Conservation (phyloP, 2,113 vertebrate genomes). For the Leiothrix lutea region DNA sequence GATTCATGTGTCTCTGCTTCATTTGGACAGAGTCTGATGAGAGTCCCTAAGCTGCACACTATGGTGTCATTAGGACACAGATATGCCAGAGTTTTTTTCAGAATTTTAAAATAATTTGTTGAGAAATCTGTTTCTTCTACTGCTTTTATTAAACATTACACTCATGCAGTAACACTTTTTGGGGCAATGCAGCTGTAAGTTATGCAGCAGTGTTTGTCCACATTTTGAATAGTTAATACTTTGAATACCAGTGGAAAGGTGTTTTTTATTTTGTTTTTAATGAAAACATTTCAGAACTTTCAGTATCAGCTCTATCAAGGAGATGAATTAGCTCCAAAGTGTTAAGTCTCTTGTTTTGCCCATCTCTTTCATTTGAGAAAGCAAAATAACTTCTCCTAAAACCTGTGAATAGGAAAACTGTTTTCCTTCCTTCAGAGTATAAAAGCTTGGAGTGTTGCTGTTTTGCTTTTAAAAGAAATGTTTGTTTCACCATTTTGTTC, state of each 20-base stretch:
- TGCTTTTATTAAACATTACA: neutral
- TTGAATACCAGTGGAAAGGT: neutral
- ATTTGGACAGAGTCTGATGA: neutral
- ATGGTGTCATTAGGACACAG: neutral
- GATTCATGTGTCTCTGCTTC: neutral
- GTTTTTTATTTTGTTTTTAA: neutral
- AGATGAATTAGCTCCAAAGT: neutral
- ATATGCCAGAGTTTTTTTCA: neutral
- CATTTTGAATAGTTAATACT: neutral
- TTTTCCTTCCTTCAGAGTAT: neutral
- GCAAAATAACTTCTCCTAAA: neutral
- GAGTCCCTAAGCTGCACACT: neutral
- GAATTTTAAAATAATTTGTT: neutral
- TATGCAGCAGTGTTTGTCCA: neutral
- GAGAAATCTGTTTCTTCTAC: neutral
- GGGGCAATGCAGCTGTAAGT: neutral
- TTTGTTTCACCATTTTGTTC: neutral
- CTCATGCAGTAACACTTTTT: fast-evolving
- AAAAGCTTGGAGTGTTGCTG: neutral
- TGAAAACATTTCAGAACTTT: neutral
- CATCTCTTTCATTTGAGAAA: neutral
- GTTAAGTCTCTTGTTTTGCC: neutral
- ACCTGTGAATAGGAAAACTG: neutral
- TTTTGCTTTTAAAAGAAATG: neutral
- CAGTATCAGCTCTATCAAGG: neutral